Conservation (phyloP, 2,797 vertebrate species). For the Distichodus sexfasciatus region DNA sequence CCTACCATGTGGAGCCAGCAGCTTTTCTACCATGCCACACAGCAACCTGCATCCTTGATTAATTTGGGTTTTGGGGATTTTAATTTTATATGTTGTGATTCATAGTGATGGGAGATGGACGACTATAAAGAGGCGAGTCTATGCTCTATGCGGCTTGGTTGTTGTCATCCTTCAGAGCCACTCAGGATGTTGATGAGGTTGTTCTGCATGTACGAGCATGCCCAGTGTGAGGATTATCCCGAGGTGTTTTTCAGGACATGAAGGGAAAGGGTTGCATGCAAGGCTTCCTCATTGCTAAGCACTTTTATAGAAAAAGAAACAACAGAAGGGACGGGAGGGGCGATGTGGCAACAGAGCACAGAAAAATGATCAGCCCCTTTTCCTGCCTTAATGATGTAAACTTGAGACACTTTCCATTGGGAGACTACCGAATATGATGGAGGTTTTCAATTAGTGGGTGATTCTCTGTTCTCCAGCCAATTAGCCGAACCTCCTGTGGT, state of each 20-base stretch:
- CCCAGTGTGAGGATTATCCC: conserved; percentile 29
- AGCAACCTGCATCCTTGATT: background rate
- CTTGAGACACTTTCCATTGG: conserved; percentile 53
- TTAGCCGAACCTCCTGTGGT: conserved; percentile 57
- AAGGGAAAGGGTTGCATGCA: conserved; percentile 9
- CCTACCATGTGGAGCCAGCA: background rate
- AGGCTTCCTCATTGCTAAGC: conserved; percentile 8
- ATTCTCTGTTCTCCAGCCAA: conserved; percentile 61
- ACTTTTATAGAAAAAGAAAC: conserved; percentile 16
- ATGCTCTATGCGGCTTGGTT: conserved; percentile 22
- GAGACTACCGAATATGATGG: conserved; percentile 51
- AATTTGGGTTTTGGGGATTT: conserved; percentile 12
- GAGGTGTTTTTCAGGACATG: conserved; percentile 16
- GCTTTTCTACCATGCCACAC: background rate
- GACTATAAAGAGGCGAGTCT: conserved; percentile 21
- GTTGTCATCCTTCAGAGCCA: conserved; percentile 15
- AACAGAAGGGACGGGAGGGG: background rate
- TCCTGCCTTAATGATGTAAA: conserved; percentile 57
- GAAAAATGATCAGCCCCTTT: conserved; percentile 4
- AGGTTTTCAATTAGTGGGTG: conserved; percentile 57
- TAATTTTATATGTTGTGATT: background rate
- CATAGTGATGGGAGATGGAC: background rate
- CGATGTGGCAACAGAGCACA: background rate
- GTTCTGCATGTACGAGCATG: conserved; percentile 38
- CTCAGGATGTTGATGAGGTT: conserved; percentile 32